Base-by-base conservation (phyloP, 2,888 invertebrate genomes). In the Azorinus chamasolen region DNA sequence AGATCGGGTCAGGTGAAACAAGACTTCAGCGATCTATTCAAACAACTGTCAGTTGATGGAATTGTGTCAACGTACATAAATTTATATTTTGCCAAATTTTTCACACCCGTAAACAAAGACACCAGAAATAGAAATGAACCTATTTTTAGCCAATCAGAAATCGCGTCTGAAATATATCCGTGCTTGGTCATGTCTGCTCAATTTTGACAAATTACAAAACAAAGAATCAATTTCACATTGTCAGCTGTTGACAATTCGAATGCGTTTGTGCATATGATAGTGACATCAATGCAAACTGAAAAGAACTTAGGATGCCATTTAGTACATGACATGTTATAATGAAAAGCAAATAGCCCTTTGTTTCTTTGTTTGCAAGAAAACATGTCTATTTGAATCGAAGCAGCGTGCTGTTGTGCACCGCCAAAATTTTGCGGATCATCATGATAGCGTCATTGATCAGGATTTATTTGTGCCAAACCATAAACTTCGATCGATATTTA, bases 161-260 rank as follows among this genome's bases (percentile, higher is more conserved):
- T 32, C 74, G 68, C 78, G 83, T 82, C 66, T 69, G 76, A 79
- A 83, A 83, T 84, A 66, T 79, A 79, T 72, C 86, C 83, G 79
- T 84, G 84, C 86, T 84, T 79, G 83, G 80, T 86, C 84, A 83
- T 86, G 84, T 83, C 84, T 84, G 77, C 77, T 75, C 72, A 64
- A 73, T 78, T 32, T 83, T 82, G 83, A 69, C 79, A 80, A 79
- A 76, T 76, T 66, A 77, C 66, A 78, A 77, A 83, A 79, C 76
- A 77, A 85, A 71, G 71, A 64, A 64, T 25, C 25, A 43, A 62
- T 61, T 65, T 61, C 55, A 62, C 66, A 61, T 54, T 45, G 45
- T 51, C 51, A 53, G 50, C 45, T 53, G 25, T 22, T 27, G 22
- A 25, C 48, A 61, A 20, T 41, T 54, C 20, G 46, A 58, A 48